Evolutionary conservation across 2,888 invertebrate species (phyloP).

Genomic region (Geotrupes spiniger): DNA sequence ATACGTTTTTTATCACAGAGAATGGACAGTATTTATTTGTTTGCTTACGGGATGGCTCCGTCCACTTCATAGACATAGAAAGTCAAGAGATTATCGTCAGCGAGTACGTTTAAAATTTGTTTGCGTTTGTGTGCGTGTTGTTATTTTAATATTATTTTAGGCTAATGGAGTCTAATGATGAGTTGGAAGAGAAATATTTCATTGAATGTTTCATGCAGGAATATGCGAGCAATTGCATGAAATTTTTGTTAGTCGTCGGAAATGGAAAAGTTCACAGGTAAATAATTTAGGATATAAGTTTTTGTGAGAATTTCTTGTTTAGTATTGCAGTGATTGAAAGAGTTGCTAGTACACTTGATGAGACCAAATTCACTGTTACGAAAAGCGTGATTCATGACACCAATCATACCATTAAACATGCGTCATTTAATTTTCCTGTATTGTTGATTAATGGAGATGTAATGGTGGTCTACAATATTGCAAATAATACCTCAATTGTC

Average conservation of each 20-base stretch:
- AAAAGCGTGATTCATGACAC: neutral
- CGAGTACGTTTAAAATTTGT: slow-evolving; percentile 22
- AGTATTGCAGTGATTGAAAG: too few relatives aligned
- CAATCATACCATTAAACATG: neutral
- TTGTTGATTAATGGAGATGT: slow-evolving; percentile 14
- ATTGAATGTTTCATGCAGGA: slow-evolving; percentile 15
- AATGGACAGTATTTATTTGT: slow-evolving; percentile 26
- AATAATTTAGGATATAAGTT: neutral
- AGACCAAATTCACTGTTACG: too few relatives aligned
- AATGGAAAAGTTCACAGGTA: slow-evolving; percentile 25
- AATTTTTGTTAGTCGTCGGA: slow-evolving; percentile 16
- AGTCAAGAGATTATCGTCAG: slow-evolving; percentile 20
- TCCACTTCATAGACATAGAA: slow-evolving; percentile 25
- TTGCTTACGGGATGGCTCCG: slow-evolving; percentile 26
- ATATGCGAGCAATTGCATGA: slow-evolving; percentile 2
- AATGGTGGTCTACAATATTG: slow-evolving; percentile 14
- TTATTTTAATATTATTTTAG: neutral
- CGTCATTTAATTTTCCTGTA: slow-evolving; percentile 9
- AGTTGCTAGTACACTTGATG: too few relatives aligned
- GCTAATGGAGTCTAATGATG: slow-evolving; percentile 2
- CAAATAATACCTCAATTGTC: slow-evolving; percentile 8
- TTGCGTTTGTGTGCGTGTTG: too few relatives aligned
- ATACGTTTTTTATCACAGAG: slow-evolving; percentile 25
- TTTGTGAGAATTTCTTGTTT: too few relatives aligned
- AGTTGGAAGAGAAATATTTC: slow-evolving; percentile 9